A percentile compares a stretch with the other conserved stretches of the same genome.
Evolutionary conservation across 2,113 vertebrate species (phyloP).

Genomic region (Pardalotus punctatus): DNA sequence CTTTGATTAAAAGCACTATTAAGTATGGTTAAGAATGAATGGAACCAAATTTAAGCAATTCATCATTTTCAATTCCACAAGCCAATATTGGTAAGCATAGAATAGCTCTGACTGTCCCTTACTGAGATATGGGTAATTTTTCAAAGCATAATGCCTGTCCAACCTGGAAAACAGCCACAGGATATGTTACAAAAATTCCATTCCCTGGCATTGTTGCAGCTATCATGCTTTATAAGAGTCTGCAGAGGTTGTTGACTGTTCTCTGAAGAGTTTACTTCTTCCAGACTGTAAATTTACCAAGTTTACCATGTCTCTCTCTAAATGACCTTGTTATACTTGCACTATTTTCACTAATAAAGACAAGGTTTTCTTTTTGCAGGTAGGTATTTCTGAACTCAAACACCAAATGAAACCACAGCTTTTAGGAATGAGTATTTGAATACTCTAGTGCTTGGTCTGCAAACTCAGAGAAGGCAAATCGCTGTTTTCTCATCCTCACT

Average conservation of each 20-base stretch:
- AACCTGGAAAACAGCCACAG: slow-evolving; percentile 20
- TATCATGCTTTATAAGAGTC: not conserved
- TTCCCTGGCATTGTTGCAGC: not conserved
- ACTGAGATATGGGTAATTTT: not conserved
- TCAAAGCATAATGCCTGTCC: not conserved
- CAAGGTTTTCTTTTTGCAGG: not conserved
- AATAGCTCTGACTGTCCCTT: slow-evolving; percentile 8
- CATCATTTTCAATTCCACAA: slow-evolving; percentile 35
- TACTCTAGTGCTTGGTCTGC: not conserved
- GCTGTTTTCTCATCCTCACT: not conserved
- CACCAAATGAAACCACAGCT: not conserved
- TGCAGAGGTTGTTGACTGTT: not conserved
- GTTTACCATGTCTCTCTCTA: not conserved
- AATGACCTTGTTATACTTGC: not conserved
- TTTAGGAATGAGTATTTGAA: not conserved
- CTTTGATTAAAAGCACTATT: slow-evolving; percentile 45
- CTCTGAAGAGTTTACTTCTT: not conserved
- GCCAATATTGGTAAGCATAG: slow-evolving; percentile 7
- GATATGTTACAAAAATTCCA: not conserved
- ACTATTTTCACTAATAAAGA: not conserved
- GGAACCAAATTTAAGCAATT: slow-evolving; percentile 5
- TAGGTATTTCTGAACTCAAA: not conserved
- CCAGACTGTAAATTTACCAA: not conserved
- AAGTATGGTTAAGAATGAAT: slow-evolving; percentile 10
- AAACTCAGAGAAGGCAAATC: not conserved